These are phyloP conservation scores for Agelastica alni DNA, from an alignment of 2,888 invertebrate species.

Conservation along the genomic window DNA sequence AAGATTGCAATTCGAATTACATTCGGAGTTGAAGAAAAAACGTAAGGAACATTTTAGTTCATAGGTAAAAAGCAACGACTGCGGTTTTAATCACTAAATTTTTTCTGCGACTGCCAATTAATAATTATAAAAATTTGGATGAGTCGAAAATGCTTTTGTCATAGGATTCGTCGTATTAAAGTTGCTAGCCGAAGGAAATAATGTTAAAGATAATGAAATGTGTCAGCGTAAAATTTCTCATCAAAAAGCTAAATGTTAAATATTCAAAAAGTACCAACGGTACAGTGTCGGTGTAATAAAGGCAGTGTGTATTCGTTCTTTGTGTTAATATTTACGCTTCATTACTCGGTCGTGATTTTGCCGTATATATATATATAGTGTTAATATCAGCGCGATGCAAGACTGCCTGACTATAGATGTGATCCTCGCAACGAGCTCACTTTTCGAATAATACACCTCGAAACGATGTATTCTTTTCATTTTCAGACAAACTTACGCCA, in stretches of 20 bases:
- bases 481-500: constrained; percentile 57
- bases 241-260: constrained; percentile 25
- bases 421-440: constrained; percentile 46
- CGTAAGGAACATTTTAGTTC: too few species aligned
- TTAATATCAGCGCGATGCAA: constrained; percentile 44
- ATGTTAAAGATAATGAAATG: constrained; percentile 11
- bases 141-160: too few species aligned
- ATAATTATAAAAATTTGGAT: too few species aligned
- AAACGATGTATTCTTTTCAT: constrained; percentile 56
- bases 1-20: too few species aligned
- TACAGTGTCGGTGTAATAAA: constrained; percentile 26
- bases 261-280: constrained; percentile 31
- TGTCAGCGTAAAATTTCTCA: constrained; percentile 19
- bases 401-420: constrained; percentile 38
- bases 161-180: too few species aligned
- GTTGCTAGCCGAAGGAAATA: too few species aligned
- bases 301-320: constrained; percentile 35
- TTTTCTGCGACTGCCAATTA: too few species aligned
- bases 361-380: constrained; percentile 45
- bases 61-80: too few species aligned
- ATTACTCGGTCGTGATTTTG: constrained; percentile 45
- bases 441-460: constrained; percentile 54
- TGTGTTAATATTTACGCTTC: constrained; percentile 51
- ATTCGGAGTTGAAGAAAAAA: too few species aligned
- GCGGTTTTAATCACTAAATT: too few species aligned